A percentile compares a stretch with the other conserved stretches of the same genome.
Evolutionary conservation across 1,140 invertebrate genomes (phyloP).

Genomic region (Oppia nitens): DNA sequence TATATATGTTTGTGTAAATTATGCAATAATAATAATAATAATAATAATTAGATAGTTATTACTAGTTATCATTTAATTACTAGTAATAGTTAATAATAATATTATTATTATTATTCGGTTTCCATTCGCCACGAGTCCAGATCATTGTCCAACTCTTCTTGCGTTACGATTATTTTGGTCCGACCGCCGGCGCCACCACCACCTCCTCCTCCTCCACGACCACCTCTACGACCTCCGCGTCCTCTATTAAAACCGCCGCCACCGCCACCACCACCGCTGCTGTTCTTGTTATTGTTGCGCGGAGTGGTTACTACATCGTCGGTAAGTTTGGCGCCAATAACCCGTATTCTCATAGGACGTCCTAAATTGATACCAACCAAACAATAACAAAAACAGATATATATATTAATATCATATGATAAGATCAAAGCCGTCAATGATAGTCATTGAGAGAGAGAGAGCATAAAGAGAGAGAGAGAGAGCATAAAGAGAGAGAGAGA

Average conservation of each 20-base stretch:
- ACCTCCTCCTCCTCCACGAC: constrained; percentile 24
- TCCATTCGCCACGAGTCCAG: constrained; percentile 50
- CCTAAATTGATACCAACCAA: constrained; percentile 31
- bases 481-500: constrained; percentile 1
- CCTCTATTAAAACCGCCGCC: neutral
- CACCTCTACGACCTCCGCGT: neutral
- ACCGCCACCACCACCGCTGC: constrained; percentile 24
- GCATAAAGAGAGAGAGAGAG: neutral
- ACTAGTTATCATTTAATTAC: too few relatives aligned
- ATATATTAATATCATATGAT: neutral
- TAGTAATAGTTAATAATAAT: too few relatives aligned
- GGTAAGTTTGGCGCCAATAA: constrained; percentile 48
- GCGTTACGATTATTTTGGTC: constrained; percentile 42
- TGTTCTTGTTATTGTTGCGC: constrained; percentile 13
- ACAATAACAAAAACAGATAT: neutral
- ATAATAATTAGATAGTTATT: too few relatives aligned
- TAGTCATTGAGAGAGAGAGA: neutral
- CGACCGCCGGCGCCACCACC: constrained; percentile 33
- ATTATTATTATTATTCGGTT: neutral
- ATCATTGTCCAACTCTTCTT: constrained; percentile 82
- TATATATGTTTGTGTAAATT: too few relatives aligned
- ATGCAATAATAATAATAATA: too few relatives aligned
- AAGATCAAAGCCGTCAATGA: too few relatives aligned
- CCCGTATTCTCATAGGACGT: constrained; percentile 80
- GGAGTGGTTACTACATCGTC: constrained; percentile 16